Conservation (phyloP, 2,113 vertebrate species). For the Rhinopomastus cyanomelas region DNA sequence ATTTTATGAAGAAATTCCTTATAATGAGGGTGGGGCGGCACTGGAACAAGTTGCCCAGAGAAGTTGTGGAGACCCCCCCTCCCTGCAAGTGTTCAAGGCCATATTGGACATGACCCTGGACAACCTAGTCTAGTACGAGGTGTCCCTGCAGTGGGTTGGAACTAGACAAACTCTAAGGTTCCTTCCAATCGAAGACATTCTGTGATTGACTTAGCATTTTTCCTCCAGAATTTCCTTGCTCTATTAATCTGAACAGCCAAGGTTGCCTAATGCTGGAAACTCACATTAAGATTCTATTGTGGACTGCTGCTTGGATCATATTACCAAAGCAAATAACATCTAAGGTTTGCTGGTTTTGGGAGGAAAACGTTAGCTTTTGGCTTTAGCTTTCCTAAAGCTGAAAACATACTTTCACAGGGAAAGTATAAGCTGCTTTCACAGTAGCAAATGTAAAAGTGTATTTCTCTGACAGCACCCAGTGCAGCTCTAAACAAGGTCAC, state of each 20-base stretch:
- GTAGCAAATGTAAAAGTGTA: not conserved
- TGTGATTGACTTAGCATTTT: not conserved
- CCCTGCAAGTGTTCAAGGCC: no score
- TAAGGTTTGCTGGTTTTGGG: not conserved
- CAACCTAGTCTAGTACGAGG: no score
- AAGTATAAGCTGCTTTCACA: not conserved
- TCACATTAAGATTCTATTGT: not conserved
- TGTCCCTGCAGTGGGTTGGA: no score
- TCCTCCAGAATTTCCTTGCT: not conserved
- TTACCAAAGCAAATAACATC: slow-evolving; percentile 19
- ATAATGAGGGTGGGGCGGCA: no score
- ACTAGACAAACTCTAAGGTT: no score
- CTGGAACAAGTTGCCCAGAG: no score
- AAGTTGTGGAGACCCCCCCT: no score
- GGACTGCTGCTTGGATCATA: not conserved
- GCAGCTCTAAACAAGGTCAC: slow-evolving; percentile 47
- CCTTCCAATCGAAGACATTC: no score
- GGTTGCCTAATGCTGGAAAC: not conserved
- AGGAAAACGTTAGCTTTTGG: not conserved
- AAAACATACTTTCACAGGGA: not conserved
- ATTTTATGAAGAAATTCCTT: no score
- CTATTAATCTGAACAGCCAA: not conserved
- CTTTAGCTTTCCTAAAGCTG: not conserved
- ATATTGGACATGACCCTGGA: no score
- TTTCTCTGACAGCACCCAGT: not conserved